Evolutionary conservation across 2,797 vertebrate species (phyloP).

Genomic region (Karalla daura): DNA sequence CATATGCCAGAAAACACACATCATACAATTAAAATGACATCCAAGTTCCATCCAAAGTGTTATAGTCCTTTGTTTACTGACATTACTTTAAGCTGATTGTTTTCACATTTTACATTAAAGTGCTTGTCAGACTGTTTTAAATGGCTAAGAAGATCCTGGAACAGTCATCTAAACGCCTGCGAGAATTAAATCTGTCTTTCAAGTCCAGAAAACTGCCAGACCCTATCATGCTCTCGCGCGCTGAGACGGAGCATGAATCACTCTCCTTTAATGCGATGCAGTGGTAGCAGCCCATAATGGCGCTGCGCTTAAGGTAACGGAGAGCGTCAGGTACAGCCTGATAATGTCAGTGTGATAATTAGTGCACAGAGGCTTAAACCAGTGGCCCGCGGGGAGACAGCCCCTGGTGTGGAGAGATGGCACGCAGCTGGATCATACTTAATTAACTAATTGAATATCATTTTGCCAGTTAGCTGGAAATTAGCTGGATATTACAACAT

Average conservation of each 20-base stretch:
- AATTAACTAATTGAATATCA: slow-evolving; percentile 87
- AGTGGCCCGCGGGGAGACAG: slow-evolving; percentile 73
- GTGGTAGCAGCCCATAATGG: slow-evolving; percentile 35
- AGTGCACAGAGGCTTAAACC: slow-evolving; percentile 80
- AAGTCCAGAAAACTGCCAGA: background rate
- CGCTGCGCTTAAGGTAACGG: slow-evolving; percentile 56
- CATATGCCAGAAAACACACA: no score
- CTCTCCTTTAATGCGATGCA: slow-evolving; percentile 32
- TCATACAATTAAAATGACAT: background rate
- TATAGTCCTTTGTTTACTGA: background rate
- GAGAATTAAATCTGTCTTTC: background rate
- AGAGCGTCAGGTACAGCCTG: slow-evolving; percentile 73
- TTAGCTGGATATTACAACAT: slow-evolving; percentile 80
- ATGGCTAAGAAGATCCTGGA: background rate
- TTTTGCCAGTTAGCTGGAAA: slow-evolving; percentile 84
- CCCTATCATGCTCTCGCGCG: background rate
- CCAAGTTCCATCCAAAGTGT: background rate
- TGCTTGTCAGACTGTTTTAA: background rate
- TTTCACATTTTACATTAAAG: background rate
- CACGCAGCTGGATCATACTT: slow-evolving; percentile 87
- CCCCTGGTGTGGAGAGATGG: slow-evolving; percentile 81
- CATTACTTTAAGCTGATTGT: background rate
- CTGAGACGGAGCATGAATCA: background rate
- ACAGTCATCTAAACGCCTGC: background rate
- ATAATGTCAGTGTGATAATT: slow-evolving; percentile 84